Evolutionary conservation across 2,888 invertebrate species (phyloP), one percentile per base, ranked within the genome.

Genomic region (Ametastegia equiseti): DNA sequence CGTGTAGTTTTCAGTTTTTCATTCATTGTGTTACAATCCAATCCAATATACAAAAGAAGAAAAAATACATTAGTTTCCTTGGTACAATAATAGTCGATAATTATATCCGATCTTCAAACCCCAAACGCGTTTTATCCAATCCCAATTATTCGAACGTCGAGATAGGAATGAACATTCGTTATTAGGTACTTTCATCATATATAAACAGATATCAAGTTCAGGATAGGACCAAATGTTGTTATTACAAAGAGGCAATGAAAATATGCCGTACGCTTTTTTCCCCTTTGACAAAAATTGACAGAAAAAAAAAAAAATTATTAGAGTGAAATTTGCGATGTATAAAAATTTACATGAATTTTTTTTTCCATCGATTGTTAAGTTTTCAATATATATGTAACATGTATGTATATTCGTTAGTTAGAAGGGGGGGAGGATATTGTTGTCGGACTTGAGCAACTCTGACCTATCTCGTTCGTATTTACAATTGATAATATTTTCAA

Each of bases 41-140:
- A 91, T 91, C 91, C 91, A 90, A 91, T 91, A 91, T 91, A 91
- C 91, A 92, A 91, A 92, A 92, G 91, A 91, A 91, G 91, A 91
- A 91, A 91, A 92, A 92, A 91, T 90, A 91, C 91, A 91, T 92
- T 92, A 92, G 91, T 91, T 85, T 84, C n/a, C 85, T 83, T 83
- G 83, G 45, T 81, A 81, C 81, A 81, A 63, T 47, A 81, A 84
- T 13, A 45, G 39, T 67, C 42, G 30, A 69, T 67, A 15, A 80
- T 80, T 42, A 69, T 11, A 65, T 80, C 36, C 57, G 47, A 79
- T 15, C 45, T 60, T 60, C 23, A 77, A 60, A 36, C 57, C 79
- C 79, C 87, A 87, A 88, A 88, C 84, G 71, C 83, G 83, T 85
- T 84, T 81, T 83, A 83, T 83, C 85, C 85, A 88, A 86, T 82